Evolutionary conservation across 2,888 invertebrate genomes (phyloP).

Genomic region (Chromoteleia sp.): DNA sequence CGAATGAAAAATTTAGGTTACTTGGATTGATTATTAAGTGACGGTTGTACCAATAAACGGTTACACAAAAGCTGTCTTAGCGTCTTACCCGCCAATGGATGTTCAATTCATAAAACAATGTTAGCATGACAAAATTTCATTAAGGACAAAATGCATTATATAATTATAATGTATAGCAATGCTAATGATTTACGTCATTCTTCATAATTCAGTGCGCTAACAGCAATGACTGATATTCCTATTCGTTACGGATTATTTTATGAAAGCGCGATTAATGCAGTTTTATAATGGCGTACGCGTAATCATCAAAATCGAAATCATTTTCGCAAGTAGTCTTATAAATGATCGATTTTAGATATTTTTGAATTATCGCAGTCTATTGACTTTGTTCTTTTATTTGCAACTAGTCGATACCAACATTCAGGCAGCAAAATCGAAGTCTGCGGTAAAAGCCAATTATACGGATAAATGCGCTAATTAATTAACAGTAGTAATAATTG

Average conservation of each 20-base stretch:
- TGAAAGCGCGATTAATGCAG: not conserved
- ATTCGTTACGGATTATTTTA: slow-evolving; percentile 4
- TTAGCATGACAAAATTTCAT: slow-evolving; percentile 45
- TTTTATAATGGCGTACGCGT: not conserved
- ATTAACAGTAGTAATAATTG: slow-evolving; percentile 60
- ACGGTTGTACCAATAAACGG: not conserved
- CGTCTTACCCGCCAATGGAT: slow-evolving; percentile 1
- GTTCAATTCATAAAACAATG: slow-evolving; percentile 25
- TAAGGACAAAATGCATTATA: slow-evolving; percentile 33
- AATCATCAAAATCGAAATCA: not conserved
- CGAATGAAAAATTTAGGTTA: slow-evolving; percentile 1
- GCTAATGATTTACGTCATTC: slow-evolving; percentile 22
- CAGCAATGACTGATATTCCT: slow-evolving; percentile 5
- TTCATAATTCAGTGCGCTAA: slow-evolving; percentile 48
- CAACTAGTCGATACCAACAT: not conserved
- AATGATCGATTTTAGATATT: slow-evolving; percentile 2
- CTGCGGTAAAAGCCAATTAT: slow-evolving; percentile 54
- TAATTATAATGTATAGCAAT: slow-evolving; percentile 45
- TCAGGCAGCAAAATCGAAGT: slow-evolving; percentile 43
- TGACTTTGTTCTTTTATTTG: slow-evolving; percentile 8
- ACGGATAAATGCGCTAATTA: slow-evolving; percentile 59
- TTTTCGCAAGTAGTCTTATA: not conserved
- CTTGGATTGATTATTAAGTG: not conserved
- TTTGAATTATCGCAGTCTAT: slow-evolving; percentile 5
- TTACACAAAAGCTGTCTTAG: slow-evolving; percentile 31